phyloP scores from a whole-genome alignment of 53 echinoderm and acorn worm genomes.

The Echinometra lucunter region DNA sequence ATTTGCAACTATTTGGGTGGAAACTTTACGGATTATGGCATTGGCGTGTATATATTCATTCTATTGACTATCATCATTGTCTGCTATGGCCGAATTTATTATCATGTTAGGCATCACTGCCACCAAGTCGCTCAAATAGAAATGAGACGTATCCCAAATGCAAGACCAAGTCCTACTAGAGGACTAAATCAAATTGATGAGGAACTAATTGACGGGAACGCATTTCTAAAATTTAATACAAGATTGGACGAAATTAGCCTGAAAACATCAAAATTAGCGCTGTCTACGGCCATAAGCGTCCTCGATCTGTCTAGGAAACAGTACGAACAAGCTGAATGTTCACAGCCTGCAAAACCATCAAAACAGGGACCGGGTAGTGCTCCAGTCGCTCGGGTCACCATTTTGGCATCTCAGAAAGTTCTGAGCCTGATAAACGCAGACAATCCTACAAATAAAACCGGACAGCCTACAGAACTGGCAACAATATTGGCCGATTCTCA shows the following conservation, averaged over 20 bases:
- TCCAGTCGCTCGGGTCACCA: neutral
- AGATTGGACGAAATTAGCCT: neutral
- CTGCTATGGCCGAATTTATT: conserved; percentile 35
- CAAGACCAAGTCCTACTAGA: neutral
- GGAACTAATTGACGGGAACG: neutral
- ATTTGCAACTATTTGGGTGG: neutral
- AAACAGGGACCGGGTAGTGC: neutral
- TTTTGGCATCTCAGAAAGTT: neutral
- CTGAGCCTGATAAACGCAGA: neutral
- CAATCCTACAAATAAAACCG: neutral
- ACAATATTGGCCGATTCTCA: neutral
- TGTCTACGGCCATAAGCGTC: neutral
- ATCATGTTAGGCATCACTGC: conserved; percentile 17
- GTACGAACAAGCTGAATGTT: neutral
- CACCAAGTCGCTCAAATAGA: conserved; percentile 43
- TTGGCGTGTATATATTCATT: neutral
- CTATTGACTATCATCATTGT: conserved; percentile 4
- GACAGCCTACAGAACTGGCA: neutral
- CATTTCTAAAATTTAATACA: neutral
- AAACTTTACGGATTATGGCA: neutral
- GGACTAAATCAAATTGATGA: too few relatives aligned
- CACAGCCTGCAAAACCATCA: neutral
- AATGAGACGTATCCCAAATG: neutral
- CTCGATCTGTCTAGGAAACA: neutral
- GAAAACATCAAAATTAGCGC: neutral